Conservation (phyloP, 2,113 vertebrate species). For the Hippoglossus stenolepis region DNA sequence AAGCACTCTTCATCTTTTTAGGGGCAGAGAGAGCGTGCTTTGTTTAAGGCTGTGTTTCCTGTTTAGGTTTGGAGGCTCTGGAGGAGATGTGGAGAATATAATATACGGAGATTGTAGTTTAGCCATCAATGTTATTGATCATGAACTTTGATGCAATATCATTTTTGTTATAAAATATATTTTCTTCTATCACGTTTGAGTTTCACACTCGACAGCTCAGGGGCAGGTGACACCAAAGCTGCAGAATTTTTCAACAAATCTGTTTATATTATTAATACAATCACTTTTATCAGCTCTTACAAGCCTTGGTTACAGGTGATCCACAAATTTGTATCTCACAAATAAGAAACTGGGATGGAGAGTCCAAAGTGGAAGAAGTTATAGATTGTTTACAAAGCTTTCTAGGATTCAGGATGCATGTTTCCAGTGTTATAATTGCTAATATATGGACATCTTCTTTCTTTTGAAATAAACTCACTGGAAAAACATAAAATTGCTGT, state of each 20-base stretch:
- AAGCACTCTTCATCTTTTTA: slow-evolving; percentile 54
- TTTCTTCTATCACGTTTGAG: neutral
- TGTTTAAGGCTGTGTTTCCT: slow-evolving; percentile 13
- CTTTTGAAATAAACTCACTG: too few species aligned
- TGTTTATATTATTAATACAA: too few species aligned
- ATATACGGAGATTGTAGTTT: neutral
- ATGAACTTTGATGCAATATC: neutral
- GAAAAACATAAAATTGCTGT: too few species aligned
- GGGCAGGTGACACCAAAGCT: neutral
- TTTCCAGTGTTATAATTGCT: too few species aligned
- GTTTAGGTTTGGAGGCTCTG: neutral
- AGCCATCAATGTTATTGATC: neutral
- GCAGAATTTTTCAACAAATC: neutral
- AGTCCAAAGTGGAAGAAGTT: too few species aligned
- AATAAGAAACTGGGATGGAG: too few species aligned
- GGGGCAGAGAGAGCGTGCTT: slow-evolving; percentile 10
- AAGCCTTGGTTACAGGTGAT: too few species aligned
- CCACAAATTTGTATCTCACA: too few species aligned
- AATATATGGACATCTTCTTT: too few species aligned
- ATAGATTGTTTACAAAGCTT: too few species aligned
- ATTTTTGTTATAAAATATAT: neutral
- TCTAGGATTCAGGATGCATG: too few species aligned
- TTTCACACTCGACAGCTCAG: neutral
- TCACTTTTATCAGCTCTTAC: too few species aligned
- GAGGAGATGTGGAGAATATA: neutral